A percentile compares a stretch with the other conserved stretches of the same genome.
Conservation (phyloP, 2,113 vertebrate genomes). For the Ailurus styani region DNA sequence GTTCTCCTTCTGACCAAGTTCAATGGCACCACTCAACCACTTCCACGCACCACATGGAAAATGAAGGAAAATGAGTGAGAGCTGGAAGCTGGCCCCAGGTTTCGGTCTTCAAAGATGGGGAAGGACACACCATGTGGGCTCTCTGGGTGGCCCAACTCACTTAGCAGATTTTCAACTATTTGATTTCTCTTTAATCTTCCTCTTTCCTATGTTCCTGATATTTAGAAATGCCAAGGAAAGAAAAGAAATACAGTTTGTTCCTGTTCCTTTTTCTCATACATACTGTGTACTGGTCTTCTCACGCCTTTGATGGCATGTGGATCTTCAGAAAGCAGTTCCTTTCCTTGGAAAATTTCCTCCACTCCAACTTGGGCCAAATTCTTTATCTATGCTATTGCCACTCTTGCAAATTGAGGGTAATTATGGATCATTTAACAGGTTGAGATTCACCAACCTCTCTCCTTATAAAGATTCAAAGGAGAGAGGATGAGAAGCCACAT, state of each 20-base stretch:
- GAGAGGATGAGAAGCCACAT: too few species aligned
- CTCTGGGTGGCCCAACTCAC: neutral
- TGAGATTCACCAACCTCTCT: neutral
- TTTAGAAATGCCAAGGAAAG: neutral
- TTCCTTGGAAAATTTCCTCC: neutral
- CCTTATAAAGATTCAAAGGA: neutral
- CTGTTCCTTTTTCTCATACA: neutral
- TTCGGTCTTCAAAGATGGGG: neutral
- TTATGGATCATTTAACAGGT: neutral
- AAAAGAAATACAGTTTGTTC: neutral
- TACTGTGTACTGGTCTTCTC: neutral
- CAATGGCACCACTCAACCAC: neutral
- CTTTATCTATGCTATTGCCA: neutral
- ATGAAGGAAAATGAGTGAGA: neutral
- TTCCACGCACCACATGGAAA: accelerated
- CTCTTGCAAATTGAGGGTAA: too few species aligned
- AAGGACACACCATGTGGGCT: accelerated
- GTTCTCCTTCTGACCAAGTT: neutral
- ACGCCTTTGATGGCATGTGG: accelerated
- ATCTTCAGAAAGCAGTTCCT: neutral
- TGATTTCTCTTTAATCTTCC: neutral
- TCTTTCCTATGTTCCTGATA: neutral
- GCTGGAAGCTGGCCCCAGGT: neutral
- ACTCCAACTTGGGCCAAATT: neutral
- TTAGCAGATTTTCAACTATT: too few species aligned